Evolutionary conservation across 37 sponge, comb jelly and placozoan species (phyloP).

Genomic region (Chondrilla cf. caribensis): DNA sequence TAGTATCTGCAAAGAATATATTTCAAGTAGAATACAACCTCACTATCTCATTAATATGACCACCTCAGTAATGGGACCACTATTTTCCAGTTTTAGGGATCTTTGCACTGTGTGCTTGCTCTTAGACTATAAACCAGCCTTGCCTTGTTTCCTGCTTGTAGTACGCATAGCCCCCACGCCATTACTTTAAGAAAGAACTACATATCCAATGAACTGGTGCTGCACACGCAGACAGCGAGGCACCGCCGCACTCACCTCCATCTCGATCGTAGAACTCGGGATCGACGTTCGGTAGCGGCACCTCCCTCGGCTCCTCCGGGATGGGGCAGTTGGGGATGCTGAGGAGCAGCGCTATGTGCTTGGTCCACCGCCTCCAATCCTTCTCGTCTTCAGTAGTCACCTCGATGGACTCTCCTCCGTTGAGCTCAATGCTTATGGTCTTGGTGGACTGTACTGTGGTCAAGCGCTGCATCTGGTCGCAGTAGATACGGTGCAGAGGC

Average conservation of each 20-base stretch:
- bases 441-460: not conserved
- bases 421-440: not conserved
- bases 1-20: too few species aligned
- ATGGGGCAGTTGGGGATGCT: slow-evolving; percentile 13
- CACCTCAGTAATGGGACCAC: too few species aligned
- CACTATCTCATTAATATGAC: too few species aligned
- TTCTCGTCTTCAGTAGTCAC: not conserved
- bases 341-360: slow-evolving; percentile 12
- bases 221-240: not conserved
- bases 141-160: not conserved
- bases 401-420: not conserved
- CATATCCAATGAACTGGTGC: not conserved
- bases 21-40: too few species aligned
- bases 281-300: not conserved
- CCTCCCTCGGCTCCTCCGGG: slow-evolving; percentile 14
- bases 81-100: too few species aligned
- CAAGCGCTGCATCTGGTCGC: slow-evolving; percentile 15
- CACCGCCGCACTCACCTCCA: slow-evolving; percentile 20
- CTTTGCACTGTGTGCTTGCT: too few species aligned
- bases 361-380: slow-evolving; percentile 6
- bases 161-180: slow-evolving; percentile 4
- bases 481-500: slow-evolving; percentile 11
- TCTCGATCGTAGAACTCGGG: not conserved
- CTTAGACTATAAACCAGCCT: not conserved
- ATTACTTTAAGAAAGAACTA: not conserved